Percentiles rank a stretch among this genome's conserved stretches.
phyloP scores from a whole-genome alignment of 1,140 invertebrate genomes.

The Tenebrio molitor region DNA sequence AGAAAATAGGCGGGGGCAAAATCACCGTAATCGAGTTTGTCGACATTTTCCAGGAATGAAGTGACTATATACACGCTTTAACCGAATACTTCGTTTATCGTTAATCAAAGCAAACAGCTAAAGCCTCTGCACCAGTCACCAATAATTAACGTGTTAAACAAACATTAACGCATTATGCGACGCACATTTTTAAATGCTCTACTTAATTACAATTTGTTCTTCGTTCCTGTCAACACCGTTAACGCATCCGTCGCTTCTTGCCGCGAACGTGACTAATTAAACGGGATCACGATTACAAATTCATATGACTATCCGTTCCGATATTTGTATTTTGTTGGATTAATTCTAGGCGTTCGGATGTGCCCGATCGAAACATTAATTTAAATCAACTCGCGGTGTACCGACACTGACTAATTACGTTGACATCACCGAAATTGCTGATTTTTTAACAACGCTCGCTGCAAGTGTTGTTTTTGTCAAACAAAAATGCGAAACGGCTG shows the following conservation, averaged over 20 bases:
- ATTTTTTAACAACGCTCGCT: too few species aligned
- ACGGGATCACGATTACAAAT: too few species aligned
- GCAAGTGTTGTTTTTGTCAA: too few species aligned
- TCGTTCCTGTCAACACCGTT: background rate
- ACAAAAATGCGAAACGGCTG: too few species aligned
- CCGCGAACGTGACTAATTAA: conserved; percentile 11
- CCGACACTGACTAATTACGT: conserved; percentile 33
- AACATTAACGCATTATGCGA: conserved; percentile 34
- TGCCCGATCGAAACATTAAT: conserved; percentile 34
- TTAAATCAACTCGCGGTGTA: conserved; percentile 18
- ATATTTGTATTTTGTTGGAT: conserved; percentile 21
- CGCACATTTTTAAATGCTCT: conserved; percentile 19
- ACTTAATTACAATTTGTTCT: conserved; percentile 13
- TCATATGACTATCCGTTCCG: conserved; percentile 17
- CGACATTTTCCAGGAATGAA: conserved; percentile 31
- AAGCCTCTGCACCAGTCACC: conserved; percentile 22
- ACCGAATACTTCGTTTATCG: conserved; percentile 16
- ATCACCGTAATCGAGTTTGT: conserved; percentile 38
- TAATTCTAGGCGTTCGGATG: conserved; percentile 20
- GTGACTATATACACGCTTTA: conserved; percentile 18
- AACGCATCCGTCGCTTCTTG: background rate
- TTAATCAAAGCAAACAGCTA: conserved; percentile 35
- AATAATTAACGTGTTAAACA: conserved; percentile 37
- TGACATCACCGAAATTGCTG: background rate
- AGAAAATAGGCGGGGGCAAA: conserved; percentile 43